Evolutionary conservation across 2,888 invertebrate species (phyloP).

Genomic region (Colostygia pectinataria): DNA sequence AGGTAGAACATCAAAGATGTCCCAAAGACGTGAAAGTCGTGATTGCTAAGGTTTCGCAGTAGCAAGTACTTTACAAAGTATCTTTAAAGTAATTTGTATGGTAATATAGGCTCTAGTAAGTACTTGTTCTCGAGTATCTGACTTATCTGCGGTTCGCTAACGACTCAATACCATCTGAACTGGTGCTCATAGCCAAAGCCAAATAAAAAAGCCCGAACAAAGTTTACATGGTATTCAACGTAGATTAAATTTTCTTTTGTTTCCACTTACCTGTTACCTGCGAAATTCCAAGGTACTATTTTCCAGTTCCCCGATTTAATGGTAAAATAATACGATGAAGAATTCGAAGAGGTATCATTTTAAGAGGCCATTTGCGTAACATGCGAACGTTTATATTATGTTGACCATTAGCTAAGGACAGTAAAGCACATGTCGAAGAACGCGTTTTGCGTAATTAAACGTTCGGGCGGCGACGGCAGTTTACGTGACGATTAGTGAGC

Average conservation of each 20-base stretch:
- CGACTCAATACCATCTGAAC: not conserved
- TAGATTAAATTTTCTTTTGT: constrained; percentile 17
- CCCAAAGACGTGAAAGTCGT: not conserved
- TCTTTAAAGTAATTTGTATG: not conserved
- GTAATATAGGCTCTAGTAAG: not conserved
- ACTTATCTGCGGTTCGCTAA: not conserved
- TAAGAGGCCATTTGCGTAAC: constrained; percentile 9
- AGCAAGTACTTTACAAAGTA: not conserved
- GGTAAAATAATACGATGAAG: constrained; percentile 14
- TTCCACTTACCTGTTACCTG: constrained; percentile 4
- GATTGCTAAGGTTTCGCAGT: constrained; percentile 5
- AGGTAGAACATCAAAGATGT: constrained; percentile 7
- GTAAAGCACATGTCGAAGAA: constrained; percentile 53
- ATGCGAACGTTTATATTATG: constrained; percentile 10
- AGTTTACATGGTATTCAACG: constrained; percentile 15
- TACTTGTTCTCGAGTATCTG: too few species aligned
- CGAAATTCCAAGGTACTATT: constrained; percentile 15
- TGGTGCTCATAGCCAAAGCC: not conserved
- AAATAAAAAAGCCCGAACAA: not conserved
- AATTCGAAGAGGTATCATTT: constrained; percentile 11
- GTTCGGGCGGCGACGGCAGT: constrained; percentile 67
- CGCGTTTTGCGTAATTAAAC: constrained; percentile 75
- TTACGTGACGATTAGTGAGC: constrained; percentile 81
- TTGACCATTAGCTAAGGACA: constrained; percentile 32
- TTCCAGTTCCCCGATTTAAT: constrained; percentile 18